Percentiles rank a stretch among this genome's conserved stretches.
phyloP scores from a whole-genome alignment of 2,888 invertebrate species.

The Cancer borealis region DNA sequence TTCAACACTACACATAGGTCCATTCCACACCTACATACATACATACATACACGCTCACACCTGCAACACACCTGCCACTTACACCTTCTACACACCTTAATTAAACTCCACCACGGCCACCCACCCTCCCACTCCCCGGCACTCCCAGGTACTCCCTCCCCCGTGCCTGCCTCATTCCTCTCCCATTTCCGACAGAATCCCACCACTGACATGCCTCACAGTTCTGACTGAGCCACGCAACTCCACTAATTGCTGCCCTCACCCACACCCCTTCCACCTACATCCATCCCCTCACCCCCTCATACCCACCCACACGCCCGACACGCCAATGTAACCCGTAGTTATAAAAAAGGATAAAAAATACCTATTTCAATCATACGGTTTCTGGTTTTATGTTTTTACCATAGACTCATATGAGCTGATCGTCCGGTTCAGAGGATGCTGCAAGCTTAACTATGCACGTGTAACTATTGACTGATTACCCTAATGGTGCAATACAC shows the following conservation, averaged over 20 bases:
- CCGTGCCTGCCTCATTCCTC: background rate
- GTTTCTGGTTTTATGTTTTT: background rate
- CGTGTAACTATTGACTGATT: background rate
- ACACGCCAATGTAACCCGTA: background rate
- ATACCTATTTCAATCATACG: background rate
- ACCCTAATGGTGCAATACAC: background rate
- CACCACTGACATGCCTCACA: background rate
- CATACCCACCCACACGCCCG: background rate
- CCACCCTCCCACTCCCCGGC: background rate
- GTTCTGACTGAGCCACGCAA: background rate
- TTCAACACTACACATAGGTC: no score
- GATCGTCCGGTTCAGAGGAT: background rate
- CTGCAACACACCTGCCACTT: background rate
- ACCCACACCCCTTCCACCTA: background rate
- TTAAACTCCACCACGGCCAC: background rate
- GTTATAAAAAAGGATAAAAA: background rate
- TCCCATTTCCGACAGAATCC: background rate
- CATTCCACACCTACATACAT: constrained; percentile 6
- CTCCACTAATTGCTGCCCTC: constrained; percentile 15
- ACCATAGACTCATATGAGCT: background rate
- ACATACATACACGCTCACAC: constrained; percentile 25
- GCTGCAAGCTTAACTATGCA: background rate
- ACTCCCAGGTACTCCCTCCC: background rate
- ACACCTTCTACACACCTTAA: constrained; percentile 3
- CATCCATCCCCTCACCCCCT: background rate